Conservation (phyloP, 2,888 invertebrate genomes). For the Chrysolina oricalcia region DNA sequence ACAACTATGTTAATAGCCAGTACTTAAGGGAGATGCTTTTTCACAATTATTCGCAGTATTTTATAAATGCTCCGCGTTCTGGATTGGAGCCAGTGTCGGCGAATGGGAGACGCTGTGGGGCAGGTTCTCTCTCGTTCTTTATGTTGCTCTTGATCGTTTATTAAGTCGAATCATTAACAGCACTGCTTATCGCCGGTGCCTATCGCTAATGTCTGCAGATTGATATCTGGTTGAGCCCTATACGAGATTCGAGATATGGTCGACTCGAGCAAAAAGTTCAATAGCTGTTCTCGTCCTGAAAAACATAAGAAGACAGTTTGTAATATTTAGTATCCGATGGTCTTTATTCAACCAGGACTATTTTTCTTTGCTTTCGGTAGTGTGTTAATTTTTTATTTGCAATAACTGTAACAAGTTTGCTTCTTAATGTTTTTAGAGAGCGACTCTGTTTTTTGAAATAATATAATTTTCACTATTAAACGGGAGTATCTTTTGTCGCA, state of each 20-base stretch:
- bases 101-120: slow-evolving; percentile 2
- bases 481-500: too few species aligned
- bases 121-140: not conserved
- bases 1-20: slow-evolving; percentile 71
- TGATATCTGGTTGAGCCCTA: slow-evolving; percentile 20
- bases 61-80: slow-evolving; percentile 49
- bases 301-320: too few species aligned
- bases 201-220: slow-evolving; percentile 32
- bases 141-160: slow-evolving; percentile 17
- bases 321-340: too few species aligned
- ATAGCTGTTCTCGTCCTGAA: too few species aligned
- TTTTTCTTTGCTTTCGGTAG: too few species aligned
- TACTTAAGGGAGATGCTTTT: slow-evolving; percentile 66
- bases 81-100: slow-evolving; percentile 38
- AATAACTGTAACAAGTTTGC: too few species aligned
- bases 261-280: not conserved
- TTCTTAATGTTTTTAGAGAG: too few species aligned
- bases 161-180: slow-evolving; percentile 31
- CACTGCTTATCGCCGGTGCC: slow-evolving; percentile 12
- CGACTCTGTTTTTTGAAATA: too few species aligned
- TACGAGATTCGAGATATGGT: slow-evolving; percentile 5
- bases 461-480: too few species aligned
- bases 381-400: too few species aligned
- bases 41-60: slow-evolving; percentile 68
- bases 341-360: too few species aligned